These are phyloP conservation scores for Epistrophella euchroma DNA, from an alignment of 2,888 invertebrate genomes.

Conservation along the genomic window DNA sequence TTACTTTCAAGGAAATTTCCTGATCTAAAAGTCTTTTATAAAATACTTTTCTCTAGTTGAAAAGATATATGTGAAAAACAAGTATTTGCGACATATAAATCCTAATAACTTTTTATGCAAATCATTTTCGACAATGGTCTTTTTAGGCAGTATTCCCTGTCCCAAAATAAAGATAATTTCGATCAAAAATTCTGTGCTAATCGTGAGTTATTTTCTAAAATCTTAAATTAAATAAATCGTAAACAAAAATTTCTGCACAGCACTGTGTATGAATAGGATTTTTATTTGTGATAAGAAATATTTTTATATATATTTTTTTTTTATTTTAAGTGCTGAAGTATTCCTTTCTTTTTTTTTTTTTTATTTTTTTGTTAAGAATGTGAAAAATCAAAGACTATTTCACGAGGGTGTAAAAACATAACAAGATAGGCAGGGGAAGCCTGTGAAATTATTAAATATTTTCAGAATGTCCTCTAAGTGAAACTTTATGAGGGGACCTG, in stretches of 20 bases:
- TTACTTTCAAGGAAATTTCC: no score
- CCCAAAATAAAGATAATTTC: no score
- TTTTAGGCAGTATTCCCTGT: no score
- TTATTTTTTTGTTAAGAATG: conserved; percentile 14
- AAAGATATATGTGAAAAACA: no score
- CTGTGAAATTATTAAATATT: conserved; percentile 58
- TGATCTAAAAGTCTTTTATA: no score
- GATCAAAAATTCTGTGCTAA: no score
- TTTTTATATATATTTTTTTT: conserved; percentile 4
- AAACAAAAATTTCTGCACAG: not conserved
- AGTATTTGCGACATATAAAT: no score
- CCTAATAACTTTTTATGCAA: no score
- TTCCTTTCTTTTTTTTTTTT: conserved; percentile 4
- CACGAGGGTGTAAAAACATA: conserved; percentile 1
- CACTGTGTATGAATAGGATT: conserved; percentile 28
- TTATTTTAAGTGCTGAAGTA: not conserved
- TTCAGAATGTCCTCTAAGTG: conserved; percentile 46
- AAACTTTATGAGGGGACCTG: conserved; percentile 25
- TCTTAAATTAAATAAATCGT: no score
- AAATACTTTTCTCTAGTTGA: no score
- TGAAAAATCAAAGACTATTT: conserved; percentile 59
- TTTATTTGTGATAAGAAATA: conserved; percentile 43
- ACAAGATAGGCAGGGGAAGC: conserved; percentile 34
- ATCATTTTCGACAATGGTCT: no score
- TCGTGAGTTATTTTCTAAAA: no score